Conservation (phyloP, 2,888 invertebrate genomes). For the Conchocele bisecta region DNA sequence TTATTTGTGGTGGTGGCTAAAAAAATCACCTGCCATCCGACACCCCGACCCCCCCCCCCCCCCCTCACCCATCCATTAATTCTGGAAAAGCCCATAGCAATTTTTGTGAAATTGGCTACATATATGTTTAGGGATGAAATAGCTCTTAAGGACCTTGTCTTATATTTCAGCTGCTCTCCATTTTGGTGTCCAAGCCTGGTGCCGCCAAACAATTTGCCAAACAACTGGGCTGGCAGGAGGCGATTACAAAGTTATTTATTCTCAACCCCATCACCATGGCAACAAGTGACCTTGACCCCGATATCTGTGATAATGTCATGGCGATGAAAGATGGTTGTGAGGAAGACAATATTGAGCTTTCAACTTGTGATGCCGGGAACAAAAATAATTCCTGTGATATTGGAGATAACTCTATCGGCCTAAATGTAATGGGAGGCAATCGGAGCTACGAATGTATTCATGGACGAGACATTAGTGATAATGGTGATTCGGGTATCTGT, state of each 20-base stretch:
- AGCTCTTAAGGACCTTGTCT: no score
- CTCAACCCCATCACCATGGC: constrained; percentile 44
- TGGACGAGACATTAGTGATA: no score
- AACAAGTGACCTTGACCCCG: constrained; percentile 25
- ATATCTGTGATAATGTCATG: constrained; percentile 31
- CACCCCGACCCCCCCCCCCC: background rate
- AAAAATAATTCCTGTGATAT: no score
- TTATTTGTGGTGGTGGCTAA: background rate
- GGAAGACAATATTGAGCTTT: background rate
- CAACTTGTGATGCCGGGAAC: no score
- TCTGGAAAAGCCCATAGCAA: no score
- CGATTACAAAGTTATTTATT: constrained; percentile 76
- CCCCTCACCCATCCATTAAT: no score
- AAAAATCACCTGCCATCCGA: background rate
- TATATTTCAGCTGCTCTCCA: constrained; percentile 71
- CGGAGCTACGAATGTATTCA: no score
- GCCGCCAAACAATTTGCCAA: constrained; percentile 79
- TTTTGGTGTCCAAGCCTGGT: constrained; percentile 73
- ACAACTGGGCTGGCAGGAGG: constrained; percentile 86
- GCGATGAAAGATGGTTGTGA: constrained; percentile 19
- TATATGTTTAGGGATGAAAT: no score
- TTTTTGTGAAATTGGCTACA: no score
- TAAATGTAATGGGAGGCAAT: constrained; percentile 7
- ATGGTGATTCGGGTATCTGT: no score
- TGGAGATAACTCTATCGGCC: constrained; percentile 28